Evolutionary conservation across 2,113 vertebrate species (phyloP), one percentile per base, ranked within the genome.

Genomic region (Agapornis roseicollis): DNA sequence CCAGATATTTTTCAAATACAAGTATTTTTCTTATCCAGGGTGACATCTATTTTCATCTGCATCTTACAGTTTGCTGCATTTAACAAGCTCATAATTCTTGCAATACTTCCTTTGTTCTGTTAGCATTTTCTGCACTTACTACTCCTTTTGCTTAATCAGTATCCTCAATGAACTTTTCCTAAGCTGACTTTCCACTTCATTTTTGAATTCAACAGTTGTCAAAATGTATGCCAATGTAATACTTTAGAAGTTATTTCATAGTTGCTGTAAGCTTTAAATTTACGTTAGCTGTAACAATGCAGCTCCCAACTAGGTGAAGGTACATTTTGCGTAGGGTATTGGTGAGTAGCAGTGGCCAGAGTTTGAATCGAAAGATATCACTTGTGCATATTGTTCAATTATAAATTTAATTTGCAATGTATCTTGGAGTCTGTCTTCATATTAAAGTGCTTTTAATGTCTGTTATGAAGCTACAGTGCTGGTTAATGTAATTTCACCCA

Each of bases 61-160:
- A 18, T 81, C 24, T 79, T 92, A 50, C 1, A 52, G 17, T 79
- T 86, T 89, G 4, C 9, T 89, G 37, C 27, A 23, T n/a, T 22
- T 88, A 94, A 89, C 10, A 55, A 78, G 5, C 33, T 87, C 27
- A 14, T 88, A 2, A 61, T 70, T 86, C 44, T 85, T 78, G n/a
- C 14, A 24, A 52, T 61, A 42, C 31, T 79, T 50, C 16, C 14
- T 68, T 80, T 69, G 28, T 37, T 53, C 72, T 80, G 42, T 97
- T 93, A 92, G 93, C 93, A 64, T 96, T 83, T 88, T 81, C 72
- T 95, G 73, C 42, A 27, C 7, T 92, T 92, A 91, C 58, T 85
- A 28, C 87, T 94, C 28, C 49, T 96, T 42, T 65, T 80, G 31
- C 70, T 95, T 96, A 91, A 41, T 94, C 47, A 72, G 17, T 65